phyloP scores from a whole-genome alignment of 2,113 vertebrate genomes.

The Mesembrinibis cayennensis region DNA sequence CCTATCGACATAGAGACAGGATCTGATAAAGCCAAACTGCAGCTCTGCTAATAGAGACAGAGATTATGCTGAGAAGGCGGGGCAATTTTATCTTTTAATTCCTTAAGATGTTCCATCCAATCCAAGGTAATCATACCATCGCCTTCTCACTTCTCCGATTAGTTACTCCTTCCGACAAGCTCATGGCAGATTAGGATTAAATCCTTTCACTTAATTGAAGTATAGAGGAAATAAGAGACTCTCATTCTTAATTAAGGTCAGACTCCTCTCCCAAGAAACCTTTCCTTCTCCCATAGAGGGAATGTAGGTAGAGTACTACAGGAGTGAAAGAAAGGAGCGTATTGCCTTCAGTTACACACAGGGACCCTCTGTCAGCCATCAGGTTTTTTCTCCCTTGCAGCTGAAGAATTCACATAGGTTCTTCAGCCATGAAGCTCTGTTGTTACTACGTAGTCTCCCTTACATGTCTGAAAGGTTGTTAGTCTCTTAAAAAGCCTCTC shows the following conservation, averaged over 20 bases:
- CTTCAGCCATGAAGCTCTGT: neutral
- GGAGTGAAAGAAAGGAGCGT: neutral
- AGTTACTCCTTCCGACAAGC: neutral
- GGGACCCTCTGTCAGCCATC: neutral
- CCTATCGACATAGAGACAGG: neutral
- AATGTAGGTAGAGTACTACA: neutral
- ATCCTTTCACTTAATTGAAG: neutral
- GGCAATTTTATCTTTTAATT: slow-evolving; percentile 30
- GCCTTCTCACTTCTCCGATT: neutral
- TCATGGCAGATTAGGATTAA: neutral
- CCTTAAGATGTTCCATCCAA: neutral
- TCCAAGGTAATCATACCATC: neutral
- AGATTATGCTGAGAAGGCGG: neutral
- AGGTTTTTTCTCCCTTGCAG: neutral
- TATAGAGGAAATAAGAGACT: neutral
- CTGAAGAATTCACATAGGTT: neutral
- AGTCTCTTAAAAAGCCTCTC: neutral
- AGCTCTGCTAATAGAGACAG: neutral
- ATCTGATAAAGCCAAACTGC: neutral
- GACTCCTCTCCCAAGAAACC: neutral
- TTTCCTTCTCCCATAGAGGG: neutral
- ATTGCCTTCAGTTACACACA: neutral
- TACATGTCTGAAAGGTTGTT: neutral
- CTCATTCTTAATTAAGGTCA: slow-evolving; percentile 32
- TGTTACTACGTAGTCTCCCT: neutral